These are phyloP conservation scores for Antedon bifida DNA, from an alignment of 35 echinoderm and acorn worm genomes.

Conservation along the genomic window DNA sequence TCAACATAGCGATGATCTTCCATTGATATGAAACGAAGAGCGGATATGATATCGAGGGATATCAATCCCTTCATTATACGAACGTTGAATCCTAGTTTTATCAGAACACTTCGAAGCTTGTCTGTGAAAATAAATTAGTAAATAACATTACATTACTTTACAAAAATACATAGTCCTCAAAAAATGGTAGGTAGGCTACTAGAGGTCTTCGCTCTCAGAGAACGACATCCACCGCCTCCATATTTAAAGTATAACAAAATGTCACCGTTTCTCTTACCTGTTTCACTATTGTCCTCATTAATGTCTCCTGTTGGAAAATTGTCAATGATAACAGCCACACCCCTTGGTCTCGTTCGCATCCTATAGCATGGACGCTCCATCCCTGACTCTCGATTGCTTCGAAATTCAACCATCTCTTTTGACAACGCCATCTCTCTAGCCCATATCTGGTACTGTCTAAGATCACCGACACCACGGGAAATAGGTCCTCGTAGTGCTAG, in stretches of 20 bases:
- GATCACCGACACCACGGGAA: neutral
- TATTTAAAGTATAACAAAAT: no score
- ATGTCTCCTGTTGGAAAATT: constrained; percentile 44
- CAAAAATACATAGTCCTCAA: no score
- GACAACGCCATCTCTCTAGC: constrained; percentile 31
- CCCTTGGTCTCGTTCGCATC: constrained; percentile 64
- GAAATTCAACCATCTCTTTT: constrained; percentile 32
- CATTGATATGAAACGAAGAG: constrained; percentile 62
- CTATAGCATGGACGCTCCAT: constrained; percentile 49
- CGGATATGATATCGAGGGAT: constrained; percentile 81
- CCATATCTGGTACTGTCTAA: constrained; percentile 31
- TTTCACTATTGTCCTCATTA: neutral
- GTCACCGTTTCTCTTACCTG: neutral
- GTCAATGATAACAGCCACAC: constrained; percentile 81
- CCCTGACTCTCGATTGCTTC: constrained; percentile 14
- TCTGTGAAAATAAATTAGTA: constrained; percentile 16
- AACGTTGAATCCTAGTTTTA: constrained; percentile 80
- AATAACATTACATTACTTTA: no score
- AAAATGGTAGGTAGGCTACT: no score
- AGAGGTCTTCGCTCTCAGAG: no score
- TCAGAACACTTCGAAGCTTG: constrained; percentile 43
- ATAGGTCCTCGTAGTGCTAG: constrained; percentile 6
- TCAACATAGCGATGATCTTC: constrained; percentile 91
- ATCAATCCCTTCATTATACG: constrained; percentile 78
- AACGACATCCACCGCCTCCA: no score